Percentiles rank a stretch among this genome's conserved stretches.
Conservation (phyloP, 2,888 invertebrate species). For the Yponomeuta evonymella region DNA sequence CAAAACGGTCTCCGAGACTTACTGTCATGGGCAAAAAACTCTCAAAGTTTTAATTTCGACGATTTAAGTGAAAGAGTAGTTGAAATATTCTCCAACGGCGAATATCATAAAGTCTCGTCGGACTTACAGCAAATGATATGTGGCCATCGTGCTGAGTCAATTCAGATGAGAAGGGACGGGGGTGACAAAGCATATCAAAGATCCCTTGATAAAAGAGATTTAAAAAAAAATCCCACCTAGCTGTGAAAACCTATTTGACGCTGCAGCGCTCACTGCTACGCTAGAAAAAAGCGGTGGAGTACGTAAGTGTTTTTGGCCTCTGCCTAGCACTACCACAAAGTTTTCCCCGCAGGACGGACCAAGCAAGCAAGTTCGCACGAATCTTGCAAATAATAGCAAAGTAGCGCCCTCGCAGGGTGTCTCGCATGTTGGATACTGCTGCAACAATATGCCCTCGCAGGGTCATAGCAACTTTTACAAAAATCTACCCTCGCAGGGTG, state of each 20-base stretch:
- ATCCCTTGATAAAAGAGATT: neutral
- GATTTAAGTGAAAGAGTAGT: neutral
- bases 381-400: neutral
- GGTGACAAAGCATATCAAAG: neutral
- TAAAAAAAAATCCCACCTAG: neutral
- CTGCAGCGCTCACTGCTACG: neutral
- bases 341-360: neutral
- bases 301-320: slow-evolving; percentile 13
- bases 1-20: neutral
- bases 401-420: slow-evolving; percentile 1
- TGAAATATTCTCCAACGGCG: neutral
- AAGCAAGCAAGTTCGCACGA: neutral
- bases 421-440: neutral
- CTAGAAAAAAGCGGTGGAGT: neutral
- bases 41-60: neutral
- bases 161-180: neutral
- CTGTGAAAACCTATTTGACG: neutral
- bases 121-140: no score
- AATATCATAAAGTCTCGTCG: neutral
- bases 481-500: neutral
- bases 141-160: neutral
- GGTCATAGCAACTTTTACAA: neutral
- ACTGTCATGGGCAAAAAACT: neutral
- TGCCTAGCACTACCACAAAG: neutral
- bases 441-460: neutral